Evolutionary conservation across 2,888 invertebrate species (phyloP), one percentile per base, ranked within the genome.

Genomic region (Nymphalis c-album): DNA sequence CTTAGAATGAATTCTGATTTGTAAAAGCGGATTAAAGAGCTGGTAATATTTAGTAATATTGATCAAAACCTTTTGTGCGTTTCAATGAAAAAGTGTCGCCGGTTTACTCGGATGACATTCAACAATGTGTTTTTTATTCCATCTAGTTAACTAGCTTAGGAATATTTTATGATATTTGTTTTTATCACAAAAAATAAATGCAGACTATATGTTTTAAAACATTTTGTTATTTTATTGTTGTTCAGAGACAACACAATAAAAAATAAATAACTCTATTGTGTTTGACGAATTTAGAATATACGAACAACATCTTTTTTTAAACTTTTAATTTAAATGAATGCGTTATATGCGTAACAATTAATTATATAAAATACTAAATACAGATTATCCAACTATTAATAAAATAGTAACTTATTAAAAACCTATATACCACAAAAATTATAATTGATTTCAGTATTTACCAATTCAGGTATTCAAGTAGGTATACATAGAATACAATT

Each of bases 141-240:
- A 4, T 18, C 57, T 57, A 18, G 35, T 40, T 57, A 40, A 40
- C 57, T 57, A 40, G 57, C 40, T 57, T 57, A 57, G 57, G 57
- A 57, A 57, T 40, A 57, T 57, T 57, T 57, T 40, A 57, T 57
- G 57, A 57, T 57, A 35, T 40, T 57, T 57, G 57, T 18, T 57
- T 57, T 17, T 13, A 40, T 57, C 18, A 40, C 10, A 40, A 57
- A 40, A 31, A 18, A 20, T 53, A 53, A 26, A 53, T 26, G 8
- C 4, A 26, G 16, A 22, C 26, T 22, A 10, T 26, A 22, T 20
- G 2, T 16, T 53, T 26, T 5, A 22, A 18, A 18, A 17, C 7
- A 22, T 51, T 18, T 22, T 51, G 20, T 20, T 13, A 18, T 51
- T 51, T 51, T 51, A 20, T 7, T 17, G 17, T 47, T 47, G 55